These are phyloP conservation scores for Sarcophaga peregrina DNA, from an alignment of 1,140 invertebrate species.

Conservation along the genomic window DNA sequence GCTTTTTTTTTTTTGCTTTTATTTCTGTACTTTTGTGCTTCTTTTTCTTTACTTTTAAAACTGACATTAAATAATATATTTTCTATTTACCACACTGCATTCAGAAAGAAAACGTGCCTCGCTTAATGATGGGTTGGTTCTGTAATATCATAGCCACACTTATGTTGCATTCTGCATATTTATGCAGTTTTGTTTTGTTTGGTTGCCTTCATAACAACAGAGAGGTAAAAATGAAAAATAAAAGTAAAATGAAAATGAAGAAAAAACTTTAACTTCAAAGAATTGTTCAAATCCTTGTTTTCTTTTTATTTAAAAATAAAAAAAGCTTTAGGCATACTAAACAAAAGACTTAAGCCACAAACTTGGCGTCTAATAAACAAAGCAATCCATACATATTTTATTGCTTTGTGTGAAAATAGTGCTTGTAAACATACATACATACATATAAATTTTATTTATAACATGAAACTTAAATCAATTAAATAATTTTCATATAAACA, in stretches of 20 bases:
- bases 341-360: conserved; percentile 28
- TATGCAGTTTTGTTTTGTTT: neutral
- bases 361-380: neutral
- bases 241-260: too few relatives aligned
- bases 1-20: neutral
- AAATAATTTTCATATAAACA: neutral
- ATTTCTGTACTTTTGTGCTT: conserved; percentile 4
- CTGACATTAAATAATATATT: conserved; percentile 16
- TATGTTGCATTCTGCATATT: neutral
- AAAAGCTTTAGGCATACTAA: neutral
- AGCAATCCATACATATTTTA: neutral
- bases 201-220: too few relatives aligned
- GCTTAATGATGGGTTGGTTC: neutral
- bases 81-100: neutral
- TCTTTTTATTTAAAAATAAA: neutral
- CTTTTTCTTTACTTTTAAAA: neutral
- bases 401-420: neutral
- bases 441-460: too few relatives aligned
- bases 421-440: too few relatives aligned
- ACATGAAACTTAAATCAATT: neutral
- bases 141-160: neutral
- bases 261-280: neutral
- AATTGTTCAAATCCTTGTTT: neutral
- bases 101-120: neutral
- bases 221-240: neutral